Conservation (phyloP, 2,797 vertebrate genomes). For the Rhynchonycteris naso region DNA sequence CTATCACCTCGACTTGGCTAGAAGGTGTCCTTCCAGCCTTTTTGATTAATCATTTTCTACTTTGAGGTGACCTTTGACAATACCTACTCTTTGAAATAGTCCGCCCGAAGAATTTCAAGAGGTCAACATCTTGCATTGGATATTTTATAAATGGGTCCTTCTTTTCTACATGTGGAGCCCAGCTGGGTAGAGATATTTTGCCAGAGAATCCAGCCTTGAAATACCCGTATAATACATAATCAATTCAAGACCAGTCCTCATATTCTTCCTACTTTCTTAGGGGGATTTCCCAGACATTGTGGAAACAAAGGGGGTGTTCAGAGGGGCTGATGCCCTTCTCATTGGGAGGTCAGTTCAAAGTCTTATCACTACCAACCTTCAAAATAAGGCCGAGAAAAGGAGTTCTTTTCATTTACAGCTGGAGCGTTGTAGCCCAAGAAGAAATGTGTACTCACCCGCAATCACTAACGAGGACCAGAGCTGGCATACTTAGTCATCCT, state of each 20-base stretch:
- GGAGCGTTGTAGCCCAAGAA: not conserved
- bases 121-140: not conserved
- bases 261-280: not conserved
- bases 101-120: constrained; percentile 24
- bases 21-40: not conserved
- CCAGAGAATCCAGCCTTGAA: constrained; percentile 32
- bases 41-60: constrained; percentile 37
- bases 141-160: constrained; percentile 43
- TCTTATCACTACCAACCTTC: not conserved
- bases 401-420: not conserved
- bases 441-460: not conserved
- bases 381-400: not conserved
- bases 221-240: constrained; percentile 33
- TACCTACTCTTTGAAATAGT: constrained; percentile 50
- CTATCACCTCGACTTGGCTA: not conserved
- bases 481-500: not conserved
- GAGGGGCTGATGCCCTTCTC: not conserved
- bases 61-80: constrained; percentile 60
- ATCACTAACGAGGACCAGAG: not conserved
- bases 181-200: constrained; percentile 51
- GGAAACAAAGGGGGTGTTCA: not conserved
- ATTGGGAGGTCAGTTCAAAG: not conserved
- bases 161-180: constrained; percentile 63
- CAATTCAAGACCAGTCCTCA: constrained; percentile 51
- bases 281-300: not conserved